A percentile compares a stretch with the other conserved stretches of the same genome.
Evolutionary conservation across 2,797 vertebrate species (phyloP).

Genomic region (Xenentodon cancila): DNA sequence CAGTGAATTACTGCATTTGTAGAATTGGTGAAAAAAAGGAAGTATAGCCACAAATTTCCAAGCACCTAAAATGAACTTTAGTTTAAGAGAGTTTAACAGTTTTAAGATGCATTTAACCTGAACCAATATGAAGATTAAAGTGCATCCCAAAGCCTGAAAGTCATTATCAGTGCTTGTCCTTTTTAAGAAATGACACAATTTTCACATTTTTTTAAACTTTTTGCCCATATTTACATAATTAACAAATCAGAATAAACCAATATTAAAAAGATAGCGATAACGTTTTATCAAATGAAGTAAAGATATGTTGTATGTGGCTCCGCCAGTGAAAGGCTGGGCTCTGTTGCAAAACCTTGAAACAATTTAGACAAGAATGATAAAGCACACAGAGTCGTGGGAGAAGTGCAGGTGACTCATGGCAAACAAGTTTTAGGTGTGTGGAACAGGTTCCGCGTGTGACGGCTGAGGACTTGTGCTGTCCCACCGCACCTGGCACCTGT

Average conservation of each 20-base stretch:
- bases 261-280: background rate
- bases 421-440: slow-evolving; percentile 63
- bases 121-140: too few relatives aligned
- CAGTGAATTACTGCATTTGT: too few relatives aligned
- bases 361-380: slow-evolving; percentile 52
- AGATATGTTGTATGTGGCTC: slow-evolving; percentile 11
- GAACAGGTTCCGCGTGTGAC: slow-evolving; percentile 68
- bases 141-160: too few relatives aligned
- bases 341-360: slow-evolving; percentile 56
- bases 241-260: too few relatives aligned
- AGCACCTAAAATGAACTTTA: too few relatives aligned
- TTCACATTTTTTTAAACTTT: too few relatives aligned
- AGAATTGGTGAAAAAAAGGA: too few relatives aligned
- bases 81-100: too few relatives aligned
- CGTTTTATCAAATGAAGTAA: background rate
- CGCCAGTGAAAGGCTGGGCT: slow-evolving; percentile 45
- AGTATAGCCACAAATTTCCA: too few relatives aligned
- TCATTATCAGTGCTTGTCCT: too few relatives aligned
- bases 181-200: too few relatives aligned
- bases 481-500: slow-evolving; percentile 5
- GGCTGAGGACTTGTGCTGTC: slow-evolving; percentile 53
- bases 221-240: background rate
- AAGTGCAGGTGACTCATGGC: slow-evolving; percentile 69
- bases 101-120: too few relatives aligned
- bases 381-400: slow-evolving; percentile 58